phyloP scores from a whole-genome alignment of 2,113 vertebrate species.

The Hemiprocne comata region DNA sequence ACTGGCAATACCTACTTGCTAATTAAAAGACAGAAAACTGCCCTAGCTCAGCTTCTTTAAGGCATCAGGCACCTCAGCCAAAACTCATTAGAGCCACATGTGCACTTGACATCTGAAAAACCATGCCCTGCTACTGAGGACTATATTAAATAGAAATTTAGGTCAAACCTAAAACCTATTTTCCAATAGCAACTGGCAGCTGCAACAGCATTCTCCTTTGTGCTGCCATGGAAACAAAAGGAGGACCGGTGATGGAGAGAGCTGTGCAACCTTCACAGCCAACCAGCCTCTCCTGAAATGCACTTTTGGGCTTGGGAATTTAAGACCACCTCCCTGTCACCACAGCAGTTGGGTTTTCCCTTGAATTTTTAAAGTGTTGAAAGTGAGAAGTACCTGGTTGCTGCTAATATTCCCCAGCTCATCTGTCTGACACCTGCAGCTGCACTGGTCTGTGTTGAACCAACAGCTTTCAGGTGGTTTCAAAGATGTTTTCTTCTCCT shows the following conservation, averaged over 20 bases:
- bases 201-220: background rate
- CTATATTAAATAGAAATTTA: conserved; percentile 32
- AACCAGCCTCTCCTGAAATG: background rate
- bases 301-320: rapidly evolving
- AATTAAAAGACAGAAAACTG: background rate
- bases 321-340: background rate
- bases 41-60: background rate
- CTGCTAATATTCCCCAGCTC: background rate
- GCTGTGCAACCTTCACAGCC: background rate
- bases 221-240: conserved; percentile 58
- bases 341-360: rapidly evolving
- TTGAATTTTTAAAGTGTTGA: background rate
- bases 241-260: background rate
- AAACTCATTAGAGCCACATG: background rate
- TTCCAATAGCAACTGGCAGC: conserved; percentile 20
- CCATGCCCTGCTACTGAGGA: background rate
- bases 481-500: background rate
- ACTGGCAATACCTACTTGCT: background rate
- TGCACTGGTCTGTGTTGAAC: too few relatives aligned
- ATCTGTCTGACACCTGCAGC: background rate
- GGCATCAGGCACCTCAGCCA: background rate
- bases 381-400: background rate
- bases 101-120: background rate
- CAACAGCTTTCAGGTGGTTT: background rate
- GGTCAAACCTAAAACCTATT: conserved; percentile 33